Evolutionary conservation across 2,797 vertebrate genomes (phyloP).

Genomic region (Centropyge bicolor): DNA sequence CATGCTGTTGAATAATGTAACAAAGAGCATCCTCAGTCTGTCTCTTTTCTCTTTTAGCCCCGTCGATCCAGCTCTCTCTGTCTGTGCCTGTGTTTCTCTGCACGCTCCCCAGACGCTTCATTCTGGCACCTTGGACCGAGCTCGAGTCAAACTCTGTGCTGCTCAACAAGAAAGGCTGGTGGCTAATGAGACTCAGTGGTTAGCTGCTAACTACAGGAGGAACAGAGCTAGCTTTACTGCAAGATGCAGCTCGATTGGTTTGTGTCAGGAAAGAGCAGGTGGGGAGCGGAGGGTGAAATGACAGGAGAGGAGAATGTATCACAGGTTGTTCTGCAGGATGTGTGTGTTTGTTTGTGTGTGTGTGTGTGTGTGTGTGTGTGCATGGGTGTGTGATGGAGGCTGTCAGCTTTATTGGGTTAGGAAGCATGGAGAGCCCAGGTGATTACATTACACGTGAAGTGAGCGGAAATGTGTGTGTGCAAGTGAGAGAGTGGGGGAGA

Average conservation of each 20-base stretch:
- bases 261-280: constrained; percentile 10
- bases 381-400: constrained; percentile 48
- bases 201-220: constrained; percentile 15
- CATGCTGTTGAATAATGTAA: constrained; percentile 41
- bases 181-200: constrained; percentile 33
- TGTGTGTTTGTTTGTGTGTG: constrained; percentile 50
- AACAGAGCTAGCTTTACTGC: neutral
- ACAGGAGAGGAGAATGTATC: constrained; percentile 56
- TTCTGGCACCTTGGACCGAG: constrained; percentile 27
- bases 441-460: constrained; percentile 79
- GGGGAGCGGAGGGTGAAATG: constrained; percentile 35
- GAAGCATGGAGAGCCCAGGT: constrained; percentile 74
- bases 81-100: constrained; percentile 4
- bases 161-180: constrained; percentile 35
- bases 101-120: constrained; percentile 5
- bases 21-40: constrained; percentile 32
- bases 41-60: constrained; percentile 22
- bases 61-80: neutral
- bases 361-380: constrained; percentile 33
- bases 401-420: constrained; percentile 80
- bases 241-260: constrained; percentile 6
- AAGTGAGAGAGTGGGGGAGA: constrained; percentile 3
- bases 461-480: constrained; percentile 68
- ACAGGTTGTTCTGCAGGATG: constrained; percentile 61
- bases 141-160: constrained; percentile 23